Base-by-base conservation (phyloP, 2,888 invertebrate species). In the Phoenoteleia sp. region DNA sequence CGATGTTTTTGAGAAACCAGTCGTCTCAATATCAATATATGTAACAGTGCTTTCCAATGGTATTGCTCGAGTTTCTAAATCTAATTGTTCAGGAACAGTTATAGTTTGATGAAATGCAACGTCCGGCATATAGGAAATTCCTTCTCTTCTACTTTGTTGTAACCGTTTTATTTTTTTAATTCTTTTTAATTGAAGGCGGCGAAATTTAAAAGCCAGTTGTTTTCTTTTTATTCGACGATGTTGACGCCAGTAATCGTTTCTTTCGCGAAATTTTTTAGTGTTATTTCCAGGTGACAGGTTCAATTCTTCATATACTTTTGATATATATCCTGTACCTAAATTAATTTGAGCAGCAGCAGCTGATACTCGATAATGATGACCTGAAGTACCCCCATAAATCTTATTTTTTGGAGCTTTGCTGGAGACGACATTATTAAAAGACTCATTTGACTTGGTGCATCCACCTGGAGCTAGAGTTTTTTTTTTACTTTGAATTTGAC, bases 391-490 rank as follows among this genome's bases (percentile, higher is more conserved):
- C 1, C 66, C 66, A 56, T 79, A 87, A 60, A 71, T 79, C 0
- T 23, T 42, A 39, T 0, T 64, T 75, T 86, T 87, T 6, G 84
- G 86, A 29, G 56, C 79, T 62, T 87, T 86, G 9, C 81, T 80
- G 7, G 66, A 52, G 17, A 86, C 76, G 5, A 39, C 47, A 71
- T 74, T 45, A 21, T 87, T 87, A n/a, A 84, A 86, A 25, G 60
- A 74, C 19, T 86, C 82, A 52, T 84, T 86, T 9, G 67, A 45
- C 64, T 87, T 80, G 7, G 80, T 82, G 7, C 71, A 69, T 4
- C 64, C 82, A 9, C 81, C 85, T 9, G 64, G 69, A 19, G 84
- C 42, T 36, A 85, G n/a, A n/a, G n/a, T n/a, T n/a, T n/a, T n/a
- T n/a, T n/a, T n/a, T n/a, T n/a, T n/a, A n/a, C n/a, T n/a, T n/a